phyloP scores from a whole-genome alignment of 2,888 invertebrate genomes.

The Halocaridina rubra region DNA sequence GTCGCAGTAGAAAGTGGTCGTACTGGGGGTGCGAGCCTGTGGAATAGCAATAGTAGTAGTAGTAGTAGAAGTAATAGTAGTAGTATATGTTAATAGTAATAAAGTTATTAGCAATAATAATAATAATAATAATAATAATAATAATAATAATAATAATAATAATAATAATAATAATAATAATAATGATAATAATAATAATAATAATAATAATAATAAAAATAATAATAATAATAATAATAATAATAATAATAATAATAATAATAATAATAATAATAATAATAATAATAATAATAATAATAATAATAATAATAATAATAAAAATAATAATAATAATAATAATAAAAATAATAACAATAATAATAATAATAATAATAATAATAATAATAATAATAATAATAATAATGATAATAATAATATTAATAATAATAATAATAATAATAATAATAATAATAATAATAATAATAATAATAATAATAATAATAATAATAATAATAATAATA shows the following conservation, averaged over 20 bases:
- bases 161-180: conserved; percentile 1
- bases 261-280: not conserved
- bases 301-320: not conserved
- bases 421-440: not conserved
- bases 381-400: not conserved
- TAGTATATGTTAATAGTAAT: no score
- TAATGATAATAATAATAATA: conserved; percentile 3
- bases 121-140: not conserved
- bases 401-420: not conserved
- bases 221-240: not conserved
- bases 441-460: conserved; percentile 9
- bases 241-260: not conserved
- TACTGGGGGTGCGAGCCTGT: not conserved
- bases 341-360: not conserved
- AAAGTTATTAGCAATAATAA: no score
- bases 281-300: not conserved
- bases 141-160: not conserved
- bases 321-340: not conserved
- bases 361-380: not conserved
- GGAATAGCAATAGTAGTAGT: not conserved
- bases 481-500: not conserved
- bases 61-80: not conserved
- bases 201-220: conserved; percentile 6
- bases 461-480: conserved; percentile 7
- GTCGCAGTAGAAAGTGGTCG: conserved; percentile 10